Conservation (phyloP, 2,797 vertebrate species). For the Chrysocyon brachyurus region DNA sequence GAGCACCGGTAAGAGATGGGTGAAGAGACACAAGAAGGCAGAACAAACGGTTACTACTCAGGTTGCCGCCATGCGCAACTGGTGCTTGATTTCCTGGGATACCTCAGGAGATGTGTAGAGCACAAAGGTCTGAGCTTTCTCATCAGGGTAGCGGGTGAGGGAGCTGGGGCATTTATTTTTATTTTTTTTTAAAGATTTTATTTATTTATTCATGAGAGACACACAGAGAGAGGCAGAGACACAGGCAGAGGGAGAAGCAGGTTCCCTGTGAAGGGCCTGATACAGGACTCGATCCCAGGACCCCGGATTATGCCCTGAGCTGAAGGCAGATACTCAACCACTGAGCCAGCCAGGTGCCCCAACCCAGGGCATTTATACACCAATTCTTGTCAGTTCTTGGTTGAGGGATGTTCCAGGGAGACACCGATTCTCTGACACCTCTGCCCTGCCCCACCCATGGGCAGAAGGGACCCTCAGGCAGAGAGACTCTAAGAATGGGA, state of each 20-base stretch:
- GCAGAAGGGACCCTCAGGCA: background rate
- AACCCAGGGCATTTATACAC: background rate
- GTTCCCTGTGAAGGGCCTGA: too few species aligned
- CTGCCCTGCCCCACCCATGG: background rate
- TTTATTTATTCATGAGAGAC: too few species aligned
- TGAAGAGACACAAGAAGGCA: background rate
- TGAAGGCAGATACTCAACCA: too few species aligned
- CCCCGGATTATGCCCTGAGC: too few species aligned
- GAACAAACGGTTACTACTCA: accelerated
- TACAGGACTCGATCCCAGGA: too few species aligned
- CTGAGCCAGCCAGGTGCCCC: too few species aligned
- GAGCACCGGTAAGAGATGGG: too few species aligned
- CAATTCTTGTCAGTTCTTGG: background rate
- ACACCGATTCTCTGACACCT: background rate
- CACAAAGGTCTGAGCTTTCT: background rate
- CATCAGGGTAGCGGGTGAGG: background rate
- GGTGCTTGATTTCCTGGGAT: too few species aligned
- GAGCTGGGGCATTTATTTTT: background rate
- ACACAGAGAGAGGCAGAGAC: too few species aligned
- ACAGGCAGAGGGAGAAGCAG: too few species aligned
- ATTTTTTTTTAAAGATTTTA: too few species aligned
- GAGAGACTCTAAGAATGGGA: background rate
- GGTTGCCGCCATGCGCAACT: accelerated
- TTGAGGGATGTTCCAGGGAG: background rate
- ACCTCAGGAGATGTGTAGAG: background rate